Evolutionary conservation across 1,140 invertebrate genomes (phyloP).

Genomic region (Homalodisca vitripennis): DNA sequence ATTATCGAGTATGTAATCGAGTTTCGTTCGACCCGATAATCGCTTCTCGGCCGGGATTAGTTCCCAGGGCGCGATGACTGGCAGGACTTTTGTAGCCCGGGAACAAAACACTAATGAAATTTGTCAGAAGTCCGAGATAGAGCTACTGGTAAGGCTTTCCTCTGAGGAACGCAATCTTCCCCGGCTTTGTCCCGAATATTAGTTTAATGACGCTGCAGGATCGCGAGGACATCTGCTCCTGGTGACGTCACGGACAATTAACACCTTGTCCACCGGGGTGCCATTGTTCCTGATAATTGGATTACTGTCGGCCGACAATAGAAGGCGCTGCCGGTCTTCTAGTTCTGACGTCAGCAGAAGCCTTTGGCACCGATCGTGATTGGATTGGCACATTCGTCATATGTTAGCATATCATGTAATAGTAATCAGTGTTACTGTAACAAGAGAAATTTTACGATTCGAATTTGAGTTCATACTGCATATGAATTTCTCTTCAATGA

Average conservation of each 20-base stretch:
- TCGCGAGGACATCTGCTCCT: not conserved
- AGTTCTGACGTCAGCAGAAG: too few relatives aligned
- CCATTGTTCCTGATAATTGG: not conserved
- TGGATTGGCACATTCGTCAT: too few relatives aligned
- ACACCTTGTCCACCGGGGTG: not conserved
- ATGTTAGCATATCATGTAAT: too few relatives aligned
- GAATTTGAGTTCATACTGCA: too few relatives aligned
- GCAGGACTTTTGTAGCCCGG: not conserved
- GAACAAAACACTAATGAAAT: not conserved
- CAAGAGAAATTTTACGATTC: too few relatives aligned
- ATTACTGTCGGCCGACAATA: too few relatives aligned
- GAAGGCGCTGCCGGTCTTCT: too few relatives aligned
- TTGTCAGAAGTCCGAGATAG: not conserved
- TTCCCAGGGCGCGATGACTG: not conserved
- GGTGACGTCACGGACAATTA: not conserved
- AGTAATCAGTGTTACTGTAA: too few relatives aligned
- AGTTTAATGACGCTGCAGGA: slow-evolving; percentile 6
- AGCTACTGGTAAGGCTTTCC: not conserved
- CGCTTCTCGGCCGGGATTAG: not conserved
- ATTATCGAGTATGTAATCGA: not conserved
- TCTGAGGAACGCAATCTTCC: too few relatives aligned
- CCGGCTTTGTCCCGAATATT: too few relatives aligned
- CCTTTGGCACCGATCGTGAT: too few relatives aligned
- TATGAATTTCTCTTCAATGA: too few relatives aligned
- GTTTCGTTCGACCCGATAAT: not conserved